Base-by-base conservation (phyloP, 2,888 invertebrate species). In the Periphyllus acericola region DNA sequence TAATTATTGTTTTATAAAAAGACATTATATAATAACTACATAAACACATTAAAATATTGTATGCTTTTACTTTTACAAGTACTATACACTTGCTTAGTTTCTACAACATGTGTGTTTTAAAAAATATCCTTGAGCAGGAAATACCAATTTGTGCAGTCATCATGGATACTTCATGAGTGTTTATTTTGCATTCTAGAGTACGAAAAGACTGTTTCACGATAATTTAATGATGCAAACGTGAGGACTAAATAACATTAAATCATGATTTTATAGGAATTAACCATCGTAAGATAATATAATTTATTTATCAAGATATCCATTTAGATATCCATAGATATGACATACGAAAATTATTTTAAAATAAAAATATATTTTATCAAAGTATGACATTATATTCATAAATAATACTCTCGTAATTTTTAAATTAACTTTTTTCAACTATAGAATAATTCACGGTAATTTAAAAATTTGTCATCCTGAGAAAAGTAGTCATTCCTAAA, bases 401-500 rank as follows among this genome's bases (percentile, higher is more conserved):
- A 34, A 72, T 78, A 52, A 72, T 19, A 68, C 11, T 11, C 25
- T n/a, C 6, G 14, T 34, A 19, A 34, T 72, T 72, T 72, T 72
- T 52, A 72, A 52, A 72, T 34, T 0, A 46, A 72, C 71, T 72
- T 82, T 3, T 8, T 55, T 52, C 34, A n/a, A 34, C 6, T 71
- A 29, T 19, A 55, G 25, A 36, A 34, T 55, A 55, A 83, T 72
- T 17, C 52, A 46, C 72, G n/a, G n/a, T 72, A 82, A 34, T 83
- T 52, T 52, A 83, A 72, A 34, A 83, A 55, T 34, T 72, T 82
- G 17, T 71, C 71, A 32, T 71, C 46, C 52, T n/a, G n/a, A n/a
- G n/a, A n/a, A n/a, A n/a, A n/a, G n/a, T n/a, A n/a, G n/a, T n/a
- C n/a, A 36, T 36, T 36, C 6, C 3, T 5, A 36, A 36, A 82